Conservation (phyloP, 1,140 invertebrate genomes). For the Danaus melanippus region DNA sequence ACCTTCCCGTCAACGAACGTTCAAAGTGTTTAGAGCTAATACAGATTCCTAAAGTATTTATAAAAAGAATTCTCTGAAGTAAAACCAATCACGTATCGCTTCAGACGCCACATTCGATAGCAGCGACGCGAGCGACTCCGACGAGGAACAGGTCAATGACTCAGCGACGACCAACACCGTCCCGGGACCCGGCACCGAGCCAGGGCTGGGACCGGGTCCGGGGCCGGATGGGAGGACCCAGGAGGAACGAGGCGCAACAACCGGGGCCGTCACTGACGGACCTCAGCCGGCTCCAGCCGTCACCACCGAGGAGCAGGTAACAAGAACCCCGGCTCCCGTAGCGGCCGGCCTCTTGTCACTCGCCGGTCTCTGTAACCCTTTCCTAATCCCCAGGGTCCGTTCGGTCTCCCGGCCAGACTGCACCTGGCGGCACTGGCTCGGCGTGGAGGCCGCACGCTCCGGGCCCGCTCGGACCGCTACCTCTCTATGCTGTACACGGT, state of each 20-base stretch:
- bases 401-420: conserved; percentile 80
- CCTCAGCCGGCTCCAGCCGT: neutral
- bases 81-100: neutral
- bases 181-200: neutral
- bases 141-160: conserved; percentile 20
- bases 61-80: too few relatives aligned
- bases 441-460: conserved; percentile 73
- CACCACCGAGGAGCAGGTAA: neutral
- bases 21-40: too few relatives aligned
- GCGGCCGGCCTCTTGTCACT: too few relatives aligned
- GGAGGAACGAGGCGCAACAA: too few relatives aligned
- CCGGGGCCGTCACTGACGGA: neutral
- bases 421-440: conserved; percentile 81
- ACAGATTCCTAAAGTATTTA: too few relatives aligned
- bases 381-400: conserved; percentile 30
- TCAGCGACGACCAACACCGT: neutral
- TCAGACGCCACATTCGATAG: conserved; percentile 52
- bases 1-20: too few relatives aligned
- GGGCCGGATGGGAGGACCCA: too few relatives aligned
- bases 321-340: too few relatives aligned
- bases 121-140: conserved; percentile 47
- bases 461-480: conserved; percentile 81
- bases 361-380: too few relatives aligned
- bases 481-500: conserved; percentile 87
- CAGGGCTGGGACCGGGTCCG: neutral